phyloP scores from a whole-genome alignment of 2,888 invertebrate genomes.

The Pammene aurita region DNA sequence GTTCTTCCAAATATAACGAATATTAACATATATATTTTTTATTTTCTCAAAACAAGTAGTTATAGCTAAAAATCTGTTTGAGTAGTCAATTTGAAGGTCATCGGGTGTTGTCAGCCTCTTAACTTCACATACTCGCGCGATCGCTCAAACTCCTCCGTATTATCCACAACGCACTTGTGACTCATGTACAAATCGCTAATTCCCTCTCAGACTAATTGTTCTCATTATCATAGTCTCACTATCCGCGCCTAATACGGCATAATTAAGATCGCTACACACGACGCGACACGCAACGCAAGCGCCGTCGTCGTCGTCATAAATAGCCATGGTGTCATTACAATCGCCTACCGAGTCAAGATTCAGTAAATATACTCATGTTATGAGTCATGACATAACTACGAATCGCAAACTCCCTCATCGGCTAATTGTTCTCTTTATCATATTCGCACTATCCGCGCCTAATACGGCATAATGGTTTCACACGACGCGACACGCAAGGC shows the following conservation, averaged over 20 bases:
- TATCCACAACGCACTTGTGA: constrained; percentile 1
- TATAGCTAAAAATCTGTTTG: no score
- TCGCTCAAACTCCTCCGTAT: no score
- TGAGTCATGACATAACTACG: constrained; percentile 1
- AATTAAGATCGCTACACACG: constrained; percentile 20
- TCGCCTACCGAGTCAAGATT: neutral
- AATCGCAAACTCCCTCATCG: neutral
- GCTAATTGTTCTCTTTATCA: constrained; percentile 10
- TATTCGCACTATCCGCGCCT: neutral
- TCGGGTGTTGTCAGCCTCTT: no score
- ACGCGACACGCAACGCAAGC: constrained; percentile 17
- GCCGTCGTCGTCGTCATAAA: constrained; percentile 15
- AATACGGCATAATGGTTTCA: constrained; percentile 18
- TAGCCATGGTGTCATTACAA: neutral
- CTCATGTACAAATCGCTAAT: constrained; percentile 8
- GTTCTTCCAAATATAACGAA: no score
- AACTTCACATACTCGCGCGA: no score
- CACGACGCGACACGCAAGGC: constrained; percentile 16
- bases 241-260: constrained; percentile 9
- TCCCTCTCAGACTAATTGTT: neutral
- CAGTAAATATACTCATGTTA: neutral
- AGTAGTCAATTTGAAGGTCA: no score
- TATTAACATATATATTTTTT: no score
- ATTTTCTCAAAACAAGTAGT: no score
- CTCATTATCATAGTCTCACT: constrained; percentile 12